A percentile compares a stretch with the other conserved stretches of the same genome.
These are phyloP conservation scores for Drosophila arawakana DNA, from an alignment of 1,140 invertebrate genomes.

Conservation along the genomic window DNA sequence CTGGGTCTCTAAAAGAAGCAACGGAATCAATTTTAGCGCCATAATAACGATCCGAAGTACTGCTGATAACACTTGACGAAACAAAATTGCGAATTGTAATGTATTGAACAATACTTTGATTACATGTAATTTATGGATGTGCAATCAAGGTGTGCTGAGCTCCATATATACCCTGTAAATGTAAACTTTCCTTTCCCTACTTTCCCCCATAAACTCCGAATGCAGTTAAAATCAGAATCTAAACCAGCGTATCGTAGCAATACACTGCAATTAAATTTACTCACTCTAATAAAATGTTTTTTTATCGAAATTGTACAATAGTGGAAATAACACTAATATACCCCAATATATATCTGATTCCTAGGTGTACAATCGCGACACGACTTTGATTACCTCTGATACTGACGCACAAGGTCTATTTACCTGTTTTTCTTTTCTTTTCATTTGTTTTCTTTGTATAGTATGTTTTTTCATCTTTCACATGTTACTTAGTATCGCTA, in stretches of 20 bases:
- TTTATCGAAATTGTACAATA: background rate
- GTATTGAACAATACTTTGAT: conserved; percentile 8
- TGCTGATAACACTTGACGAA: background rate
- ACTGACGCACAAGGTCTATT: conserved; percentile 10
- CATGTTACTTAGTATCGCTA: conserved; percentile 12
- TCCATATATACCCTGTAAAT: background rate
- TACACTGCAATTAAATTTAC: background rate
- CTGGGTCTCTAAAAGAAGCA: too few relatives aligned
- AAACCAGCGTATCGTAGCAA: too few relatives aligned
- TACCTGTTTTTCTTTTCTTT: background rate
- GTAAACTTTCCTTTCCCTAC: background rate
- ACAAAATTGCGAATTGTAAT: background rate
- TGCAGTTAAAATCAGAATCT: too few relatives aligned
- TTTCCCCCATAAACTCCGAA: background rate
- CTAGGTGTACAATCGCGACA: conserved; percentile 16
- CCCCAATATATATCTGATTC: background rate
- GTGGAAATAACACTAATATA: background rate
- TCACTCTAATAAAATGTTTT: background rate
- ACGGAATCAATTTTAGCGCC: too few relatives aligned
- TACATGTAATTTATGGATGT: conserved; percentile 22
- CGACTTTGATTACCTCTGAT: conserved; percentile 19
- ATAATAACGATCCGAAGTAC: background rate
- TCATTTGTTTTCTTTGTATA: background rate
- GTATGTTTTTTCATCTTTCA: background rate
- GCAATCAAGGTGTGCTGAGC: background rate